Base-by-base conservation (phyloP, 2,113 vertebrate species). In the Sinocyclocheilus anshuiensis region DNA sequence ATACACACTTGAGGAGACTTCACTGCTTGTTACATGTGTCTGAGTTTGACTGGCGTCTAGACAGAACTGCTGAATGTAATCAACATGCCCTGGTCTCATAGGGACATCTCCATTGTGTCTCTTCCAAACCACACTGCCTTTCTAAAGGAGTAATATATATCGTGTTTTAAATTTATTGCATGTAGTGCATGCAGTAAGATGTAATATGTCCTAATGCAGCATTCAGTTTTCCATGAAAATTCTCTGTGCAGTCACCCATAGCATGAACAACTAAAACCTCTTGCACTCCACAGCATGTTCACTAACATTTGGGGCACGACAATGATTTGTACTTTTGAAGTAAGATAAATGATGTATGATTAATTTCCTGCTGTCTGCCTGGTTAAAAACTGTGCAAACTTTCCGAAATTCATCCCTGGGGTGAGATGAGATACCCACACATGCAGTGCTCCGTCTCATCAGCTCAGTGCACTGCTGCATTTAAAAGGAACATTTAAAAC, bases 1-100 rank as follows among this genome's bases (percentile, higher is more conserved):
- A 48, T 77, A 80, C 61, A 42, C 79, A 85, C 79, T 83, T 57
- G 84, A 85, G 83, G 67, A 78, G 72, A 85, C 61, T 29, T 77
- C 86, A 85, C 53, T 48, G 79, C 36, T 48, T 81, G 77, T 59
- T 79, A 75, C 39, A 77, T 36, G 77, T 87, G 86, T 89, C 86
- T 87, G 86, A 63, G 81, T 89, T 86, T 69, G 74, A 57, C 71
- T 77, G 79, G 83, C 26, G 88, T 89, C 88, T 89, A 87, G 88
- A 89, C 88, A 85, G 72, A 81, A 75, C 78, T 77, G 77, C 65
- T 69, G 75, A 78, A 82, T 85, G 77, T 85, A 89, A 85, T 89
- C 78, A 89, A 85, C 71, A 65, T 48, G 33, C 22, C 61, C 83
- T 77, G 36, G 77, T 80, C 77, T 84, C 77, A 36, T 77, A 84